Base-by-base conservation (phyloP, 2,113 vertebrate species). In the Sula dactylatra region DNA sequence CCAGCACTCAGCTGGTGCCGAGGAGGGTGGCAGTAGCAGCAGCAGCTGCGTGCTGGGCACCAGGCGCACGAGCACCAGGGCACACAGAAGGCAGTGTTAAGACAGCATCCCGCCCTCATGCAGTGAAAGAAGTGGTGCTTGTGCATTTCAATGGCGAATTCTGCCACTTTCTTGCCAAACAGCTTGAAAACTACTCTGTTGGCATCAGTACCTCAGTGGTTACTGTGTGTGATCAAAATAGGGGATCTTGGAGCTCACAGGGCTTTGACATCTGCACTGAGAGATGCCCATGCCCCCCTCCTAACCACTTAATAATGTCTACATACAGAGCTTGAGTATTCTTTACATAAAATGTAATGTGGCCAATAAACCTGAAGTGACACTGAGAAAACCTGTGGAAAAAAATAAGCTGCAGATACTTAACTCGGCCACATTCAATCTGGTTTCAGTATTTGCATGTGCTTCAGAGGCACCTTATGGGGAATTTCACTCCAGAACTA, bases 61-160 rank as follows among this genome's bases (percentile, higher is more conserved):
- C 14, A 26, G 59, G 34, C 1, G 0, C 19, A 10, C 0, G 11
- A 34, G 47, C 3, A 16, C 40, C 0, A 0, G 34, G 55, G 20
- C 44, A 88, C 34, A 38, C 40, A 77, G 78, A 84, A 64, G 36
- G 56, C 31, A 64, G 49, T 44, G 38, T 61, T 81, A 70, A 31
- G 56, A 65, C 25, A 76, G 76, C 3, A 64, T 58, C 80, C 80
- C 13, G 7, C 79, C 59, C 44, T 73, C 87, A 56, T 3, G 27
- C 2, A 31, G 66, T 84, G 47, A 70, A 88, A 92, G 27, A 73
- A 92, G 84, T 22, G 34, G 40, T 36, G 82, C 71, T 94, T 2
- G 16, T 36, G 59, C 44, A 31, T 86, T 76, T 89, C 73, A 88
- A 1, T 13, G 9, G 69, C 44, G 47, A 94, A 88, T 88, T 86